A percentile compares a stretch with the other conserved stretches of the same genome.
Evolutionary conservation across 2,888 invertebrate species (phyloP).

Genomic region (Pseudanteris insignis): DNA sequence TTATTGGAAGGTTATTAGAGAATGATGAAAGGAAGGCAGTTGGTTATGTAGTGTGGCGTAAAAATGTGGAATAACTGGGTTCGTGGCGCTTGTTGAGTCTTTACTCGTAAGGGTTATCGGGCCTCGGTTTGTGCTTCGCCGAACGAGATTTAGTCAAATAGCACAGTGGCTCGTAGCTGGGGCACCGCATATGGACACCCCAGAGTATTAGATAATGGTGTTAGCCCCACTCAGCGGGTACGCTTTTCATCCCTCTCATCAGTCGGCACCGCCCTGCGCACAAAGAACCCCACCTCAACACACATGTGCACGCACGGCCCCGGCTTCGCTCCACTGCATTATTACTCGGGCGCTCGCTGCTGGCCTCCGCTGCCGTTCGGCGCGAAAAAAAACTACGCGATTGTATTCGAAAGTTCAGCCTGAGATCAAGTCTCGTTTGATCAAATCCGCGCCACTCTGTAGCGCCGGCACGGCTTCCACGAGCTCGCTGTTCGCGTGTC

Average conservation of each 20-base stretch:
- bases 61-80: too few relatives aligned
- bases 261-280: conserved; percentile 50
- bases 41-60: too few relatives aligned
- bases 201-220: conserved; percentile 64
- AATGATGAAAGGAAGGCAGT: too few relatives aligned
- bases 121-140: too few relatives aligned
- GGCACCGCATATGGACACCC: conserved; percentile 64
- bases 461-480: conserved; percentile 32
- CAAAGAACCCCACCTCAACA: conserved; percentile 53
- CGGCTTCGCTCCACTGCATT: conserved; percentile 31
- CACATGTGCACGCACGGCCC: conserved; percentile 46
- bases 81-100: too few relatives aligned
- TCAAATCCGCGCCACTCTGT: conserved; percentile 26
- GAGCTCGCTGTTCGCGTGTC: conserved; percentile 3
- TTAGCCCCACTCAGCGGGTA: conserved; percentile 53
- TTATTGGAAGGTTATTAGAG: too few relatives aligned
- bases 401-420: conserved; percentile 52
- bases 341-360: conserved; percentile 50
- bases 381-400: conserved; percentile 28
- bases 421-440: conserved; percentile 29
- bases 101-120: too few relatives aligned
- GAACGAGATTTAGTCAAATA: conserved; percentile 32
- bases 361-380: conserved; percentile 13
- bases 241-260: conserved; percentile 46
- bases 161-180: conserved; percentile 57